Evolutionary conservation across 2,113 vertebrate species (phyloP).

Genomic region (Ptilorrhoa leucosticta): DNA sequence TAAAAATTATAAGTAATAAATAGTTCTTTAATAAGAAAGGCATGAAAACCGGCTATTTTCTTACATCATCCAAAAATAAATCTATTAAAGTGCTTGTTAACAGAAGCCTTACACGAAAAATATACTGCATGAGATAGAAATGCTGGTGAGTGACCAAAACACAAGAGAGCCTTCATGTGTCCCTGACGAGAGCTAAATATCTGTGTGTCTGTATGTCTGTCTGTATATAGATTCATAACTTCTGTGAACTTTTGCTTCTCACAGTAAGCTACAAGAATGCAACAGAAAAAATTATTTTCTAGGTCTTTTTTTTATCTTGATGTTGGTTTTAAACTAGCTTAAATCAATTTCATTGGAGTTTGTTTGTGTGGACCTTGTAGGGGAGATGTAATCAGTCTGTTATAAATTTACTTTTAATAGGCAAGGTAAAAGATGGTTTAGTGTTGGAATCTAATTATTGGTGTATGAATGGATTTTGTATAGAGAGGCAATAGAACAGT

Average conservation of each 20-base stretch:
- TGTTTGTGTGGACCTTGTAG: neutral
- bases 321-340: conserved; percentile 1
- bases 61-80: neutral
- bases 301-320: neutral
- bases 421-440: conserved; percentile 48
- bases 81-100: neutral
- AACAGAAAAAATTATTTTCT: neutral
- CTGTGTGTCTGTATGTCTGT: neutral
- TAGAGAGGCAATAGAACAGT: neutral
- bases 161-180: neutral
- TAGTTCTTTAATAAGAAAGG: neutral
- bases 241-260: neutral
- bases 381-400: conserved; percentile 28
- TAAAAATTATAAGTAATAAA: neutral
- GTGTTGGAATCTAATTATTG: conserved; percentile 38
- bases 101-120: neutral
- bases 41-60: neutral
- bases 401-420: conserved; percentile 51
- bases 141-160: neutral
- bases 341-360: conserved; percentile 44
- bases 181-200: neutral
- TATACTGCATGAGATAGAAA: neutral
- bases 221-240: neutral
- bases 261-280: neutral
- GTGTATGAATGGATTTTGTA: conserved; percentile 25